phyloP scores from a whole-genome alignment of 2,113 vertebrate species.

The Arothron firmamentum region DNA sequence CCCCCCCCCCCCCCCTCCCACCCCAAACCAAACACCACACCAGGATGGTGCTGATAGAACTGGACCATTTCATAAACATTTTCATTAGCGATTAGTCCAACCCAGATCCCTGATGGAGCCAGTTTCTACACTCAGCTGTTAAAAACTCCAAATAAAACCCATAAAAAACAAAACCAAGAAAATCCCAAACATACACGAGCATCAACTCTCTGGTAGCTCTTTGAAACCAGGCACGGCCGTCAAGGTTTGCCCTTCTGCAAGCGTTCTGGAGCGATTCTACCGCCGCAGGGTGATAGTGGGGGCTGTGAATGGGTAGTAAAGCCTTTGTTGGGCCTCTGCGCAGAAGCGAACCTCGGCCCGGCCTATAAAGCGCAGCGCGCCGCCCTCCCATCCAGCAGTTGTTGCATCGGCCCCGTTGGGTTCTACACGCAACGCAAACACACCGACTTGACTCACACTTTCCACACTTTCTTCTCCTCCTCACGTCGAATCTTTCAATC shows the following conservation, averaged over 20 bases:
- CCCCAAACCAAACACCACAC: too few relatives aligned
- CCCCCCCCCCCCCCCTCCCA: too few relatives aligned
- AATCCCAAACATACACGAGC: background rate
- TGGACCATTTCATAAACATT: too few relatives aligned
- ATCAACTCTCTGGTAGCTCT: background rate
- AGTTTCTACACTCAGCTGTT: background rate
- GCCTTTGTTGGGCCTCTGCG: background rate
- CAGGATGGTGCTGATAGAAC: too few relatives aligned
- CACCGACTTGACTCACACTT: constrained; percentile 36
- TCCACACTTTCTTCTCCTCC: constrained; percentile 41
- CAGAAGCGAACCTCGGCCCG: constrained; percentile 24
- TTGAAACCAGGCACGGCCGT: background rate
- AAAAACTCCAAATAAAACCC: background rate
- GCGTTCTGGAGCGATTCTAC: too few relatives aligned
- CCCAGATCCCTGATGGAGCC: background rate
- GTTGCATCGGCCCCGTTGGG: constrained; percentile 70
- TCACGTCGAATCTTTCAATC: constrained; percentile 20
- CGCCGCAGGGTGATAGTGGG: too few relatives aligned
- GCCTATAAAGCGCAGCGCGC: constrained; percentile 56
- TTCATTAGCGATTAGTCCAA: background rate
- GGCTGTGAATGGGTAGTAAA: constrained; percentile 2
- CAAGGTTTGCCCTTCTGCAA: background rate
- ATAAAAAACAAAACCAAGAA: background rate
- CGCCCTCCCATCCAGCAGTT: constrained; percentile 66
- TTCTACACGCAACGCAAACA: constrained; percentile 64